Base-by-base conservation (phyloP, 2,888 invertebrate species). In the Cryptus armator region DNA sequence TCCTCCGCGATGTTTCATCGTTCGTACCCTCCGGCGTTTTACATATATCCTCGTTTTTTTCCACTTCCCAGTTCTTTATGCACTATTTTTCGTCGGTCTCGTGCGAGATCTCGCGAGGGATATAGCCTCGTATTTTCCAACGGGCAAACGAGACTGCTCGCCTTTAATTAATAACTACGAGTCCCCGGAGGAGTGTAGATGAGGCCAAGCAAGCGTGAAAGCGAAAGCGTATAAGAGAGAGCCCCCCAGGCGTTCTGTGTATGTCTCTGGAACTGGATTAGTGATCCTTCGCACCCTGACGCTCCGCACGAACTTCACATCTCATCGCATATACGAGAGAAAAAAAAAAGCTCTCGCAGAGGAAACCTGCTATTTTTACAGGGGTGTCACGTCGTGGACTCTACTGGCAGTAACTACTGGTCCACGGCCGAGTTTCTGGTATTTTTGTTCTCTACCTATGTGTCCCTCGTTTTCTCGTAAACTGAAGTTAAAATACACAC, bases 151-250 rank as follows among this genome's bases (percentile, higher is more conserved):
- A 76, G 56, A 68, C 51, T 44, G 62, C 53, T 44, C 29, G 68
- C 48, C 44, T 77, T 68, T 77, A 82, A 82, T 82, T 82, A 82
- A 82, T 78, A 82, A 78, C 46, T 68, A 70, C 48, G 68, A 44
- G 67, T 56, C 77, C 56, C 68, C 2, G n/a, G 56, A 62, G 68
- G 44, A 62, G 59, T 43, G 66, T 10, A n/a, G 68, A 37, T 37
- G 37, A 46, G 67, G 32, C 19, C 29, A 44, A 78, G 68, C 10
- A 53, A 53, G 56, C 56, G 43, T 68, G 68, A 68, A 70, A 78
- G 46, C 29, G 59, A 68, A 68, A 59, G 59, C 44, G 14, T 37
- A 37, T 37, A 37, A 12, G 67, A 68, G 46, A 48, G 37, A 24
- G 46, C 29, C 24, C 29, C 14, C 2, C 48, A 5, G 14, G 14